phyloP scores from a whole-genome alignment of 2,797 vertebrate genomes.

The Salarias fasciatus region DNA sequence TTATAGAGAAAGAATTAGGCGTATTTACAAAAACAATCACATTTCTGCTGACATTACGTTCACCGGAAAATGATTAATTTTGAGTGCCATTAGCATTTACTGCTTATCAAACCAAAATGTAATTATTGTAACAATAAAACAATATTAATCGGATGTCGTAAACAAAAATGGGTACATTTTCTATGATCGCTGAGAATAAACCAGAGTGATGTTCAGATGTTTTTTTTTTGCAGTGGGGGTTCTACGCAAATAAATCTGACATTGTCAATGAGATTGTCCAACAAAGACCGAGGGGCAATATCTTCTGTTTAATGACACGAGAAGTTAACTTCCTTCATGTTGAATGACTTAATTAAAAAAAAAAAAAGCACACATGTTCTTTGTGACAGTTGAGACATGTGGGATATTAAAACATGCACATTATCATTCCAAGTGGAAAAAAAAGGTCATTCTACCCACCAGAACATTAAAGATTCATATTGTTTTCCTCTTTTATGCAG shows the following conservation, averaged over 20 bases:
- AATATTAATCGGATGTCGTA: too few species aligned
- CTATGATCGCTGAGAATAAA: too few species aligned
- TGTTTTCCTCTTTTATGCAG: constrained; percentile 55
- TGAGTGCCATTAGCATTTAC: constrained; percentile 9
- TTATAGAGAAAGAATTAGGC: not conserved
- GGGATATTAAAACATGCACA: constrained; percentile 6
- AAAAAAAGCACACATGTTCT: constrained; percentile 10
- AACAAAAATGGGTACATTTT: too few species aligned
- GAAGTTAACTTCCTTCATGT: constrained; percentile 3
- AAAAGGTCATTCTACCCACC: constrained; percentile 46
- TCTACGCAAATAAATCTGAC: too few species aligned
- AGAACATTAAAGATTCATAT: constrained; percentile 62
- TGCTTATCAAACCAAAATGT: too few species aligned
- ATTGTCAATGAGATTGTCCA: too few species aligned
- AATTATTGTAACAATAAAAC: too few species aligned
- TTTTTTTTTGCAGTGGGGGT: too few species aligned
- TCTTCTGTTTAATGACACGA: not conserved
- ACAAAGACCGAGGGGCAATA: too few species aligned
- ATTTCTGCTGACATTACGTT: constrained; percentile 3
- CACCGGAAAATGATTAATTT: constrained; percentile 23
- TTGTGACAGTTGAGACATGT: constrained; percentile 2
- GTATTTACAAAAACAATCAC: constrained; percentile 14
- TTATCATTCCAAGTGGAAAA: constrained; percentile 25
- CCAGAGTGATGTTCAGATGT: too few species aligned
- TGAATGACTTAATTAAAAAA: not conserved